Conservation (phyloP, 35 echinoderm and acorn worm species). For the Ophiothrix spiculata region DNA sequence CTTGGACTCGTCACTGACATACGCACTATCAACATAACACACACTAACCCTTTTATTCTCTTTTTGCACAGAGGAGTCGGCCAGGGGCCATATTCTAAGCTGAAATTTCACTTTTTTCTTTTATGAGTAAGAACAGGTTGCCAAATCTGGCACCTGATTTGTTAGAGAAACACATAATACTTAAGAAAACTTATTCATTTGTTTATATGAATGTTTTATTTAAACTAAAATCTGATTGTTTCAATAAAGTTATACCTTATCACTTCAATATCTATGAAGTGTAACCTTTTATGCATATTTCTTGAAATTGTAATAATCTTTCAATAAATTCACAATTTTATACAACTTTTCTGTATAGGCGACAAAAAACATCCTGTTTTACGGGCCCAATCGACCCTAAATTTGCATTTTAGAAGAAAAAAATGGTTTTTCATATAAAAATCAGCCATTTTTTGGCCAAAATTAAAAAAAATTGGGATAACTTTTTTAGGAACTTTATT, state of each 20-base stretch:
- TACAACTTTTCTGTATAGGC: no score
- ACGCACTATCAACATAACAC: neutral
- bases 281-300: neutral
- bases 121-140: neutral
- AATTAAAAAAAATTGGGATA: no score
- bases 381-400: no score
- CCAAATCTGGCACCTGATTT: neutral
- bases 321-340: neutral
- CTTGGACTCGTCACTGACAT: neutral
- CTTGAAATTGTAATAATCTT: neutral
- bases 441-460: no score
- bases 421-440: no score
- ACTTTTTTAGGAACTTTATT: no score
- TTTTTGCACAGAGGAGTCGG: neutral
- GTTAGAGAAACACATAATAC: neutral
- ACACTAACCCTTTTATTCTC: conserved; percentile 8
- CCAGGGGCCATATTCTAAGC: neutral
- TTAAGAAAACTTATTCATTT: neutral
- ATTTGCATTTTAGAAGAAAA: no score
- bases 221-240: neutral
- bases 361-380: no score
- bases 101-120: neutral
- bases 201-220: neutral
- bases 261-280: neutral
- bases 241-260: neutral